phyloP scores from a whole-genome alignment of 2,888 invertebrate species.

The Perithous albicinctus region DNA sequence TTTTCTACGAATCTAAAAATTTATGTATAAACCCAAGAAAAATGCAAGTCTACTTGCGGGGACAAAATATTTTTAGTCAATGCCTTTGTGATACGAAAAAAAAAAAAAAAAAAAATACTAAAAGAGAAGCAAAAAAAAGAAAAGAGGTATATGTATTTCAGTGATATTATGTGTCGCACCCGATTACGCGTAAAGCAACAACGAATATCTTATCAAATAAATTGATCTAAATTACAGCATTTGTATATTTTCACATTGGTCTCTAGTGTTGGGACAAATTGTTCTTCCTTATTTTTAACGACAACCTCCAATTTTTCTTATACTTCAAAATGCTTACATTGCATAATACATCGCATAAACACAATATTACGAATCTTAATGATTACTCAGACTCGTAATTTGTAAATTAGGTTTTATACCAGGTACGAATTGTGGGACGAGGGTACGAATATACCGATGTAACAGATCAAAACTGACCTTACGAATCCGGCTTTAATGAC shows the following conservation, averaged over 20 bases:
- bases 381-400: slow-evolving; percentile 47
- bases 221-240: slow-evolving; percentile 61
- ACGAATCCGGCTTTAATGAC: slow-evolving; percentile 1
- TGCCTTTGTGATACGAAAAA: slow-evolving; percentile 68
- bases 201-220: slow-evolving; percentile 75
- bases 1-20: slow-evolving; percentile 54
- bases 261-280: slow-evolving; percentile 65
- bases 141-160: slow-evolving; percentile 51
- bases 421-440: slow-evolving; percentile 61
- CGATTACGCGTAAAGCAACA: slow-evolving; percentile 71
- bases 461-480: slow-evolving; percentile 66
- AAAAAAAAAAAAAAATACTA: slow-evolving; percentile 38
- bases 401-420: slow-evolving; percentile 78
- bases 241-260: slow-evolving; percentile 72
- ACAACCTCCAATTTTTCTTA: slow-evolving; percentile 5
- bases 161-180: slow-evolving; percentile 62
- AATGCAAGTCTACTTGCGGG: slow-evolving; percentile 39
- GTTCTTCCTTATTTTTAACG: slow-evolving; percentile 6
- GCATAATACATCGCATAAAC: slow-evolving; percentile 37
- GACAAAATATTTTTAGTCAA: slow-evolving; percentile 66
- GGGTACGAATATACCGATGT: slow-evolving; percentile 61
- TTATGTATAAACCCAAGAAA: slow-evolving; percentile 10
- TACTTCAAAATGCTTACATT: neutral
- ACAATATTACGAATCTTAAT: slow-evolving; percentile 58
- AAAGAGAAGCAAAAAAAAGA: slow-evolving; percentile 32